These are phyloP conservation scores for Xestobium rufovillosum DNA, from an alignment of 2,888 invertebrate species.

Conservation along the genomic window DNA sequence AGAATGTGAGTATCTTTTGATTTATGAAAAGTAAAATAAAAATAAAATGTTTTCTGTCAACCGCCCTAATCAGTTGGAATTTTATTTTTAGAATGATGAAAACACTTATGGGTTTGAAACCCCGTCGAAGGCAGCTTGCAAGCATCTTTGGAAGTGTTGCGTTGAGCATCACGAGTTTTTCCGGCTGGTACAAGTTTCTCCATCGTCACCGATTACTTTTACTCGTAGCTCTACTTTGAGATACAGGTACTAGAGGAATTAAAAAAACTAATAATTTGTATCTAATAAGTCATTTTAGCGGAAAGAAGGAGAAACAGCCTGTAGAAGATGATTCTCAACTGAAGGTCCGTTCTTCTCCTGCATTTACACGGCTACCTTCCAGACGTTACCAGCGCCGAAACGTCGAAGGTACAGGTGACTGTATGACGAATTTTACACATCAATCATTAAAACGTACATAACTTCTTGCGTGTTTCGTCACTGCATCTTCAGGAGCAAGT, in stretches of 20 bases:
- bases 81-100: constrained; percentile 65
- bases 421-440: constrained; percentile 1
- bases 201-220: constrained; percentile 68
- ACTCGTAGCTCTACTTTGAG: constrained; percentile 71
- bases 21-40: too few relatives aligned
- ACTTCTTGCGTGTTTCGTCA: too few relatives aligned
- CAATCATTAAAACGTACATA: too few relatives aligned
- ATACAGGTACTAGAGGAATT: constrained; percentile 53
- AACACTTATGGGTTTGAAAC: constrained; percentile 96
- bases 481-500: too few relatives aligned
- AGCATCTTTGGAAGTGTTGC: constrained; percentile 94
- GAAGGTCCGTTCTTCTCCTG: constrained; percentile 46
- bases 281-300: constrained; percentile 43
- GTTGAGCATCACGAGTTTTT: constrained; percentile 94
- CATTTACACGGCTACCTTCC: constrained; percentile 58
- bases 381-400: constrained; percentile 56
- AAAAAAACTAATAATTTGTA: not conserved
- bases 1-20: constrained; percentile 84
- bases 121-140: constrained; percentile 83
- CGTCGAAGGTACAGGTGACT: constrained; percentile 48
- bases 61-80: not conserved
- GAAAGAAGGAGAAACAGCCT: constrained; percentile 56
- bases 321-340: constrained; percentile 46
- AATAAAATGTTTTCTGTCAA: not conserved
- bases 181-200: constrained; percentile 74